Evolutionary conservation across 2,797 vertebrate species (phyloP), one percentile per base, ranked within the genome.

Genomic region (Takifugu rubripes): DNA sequence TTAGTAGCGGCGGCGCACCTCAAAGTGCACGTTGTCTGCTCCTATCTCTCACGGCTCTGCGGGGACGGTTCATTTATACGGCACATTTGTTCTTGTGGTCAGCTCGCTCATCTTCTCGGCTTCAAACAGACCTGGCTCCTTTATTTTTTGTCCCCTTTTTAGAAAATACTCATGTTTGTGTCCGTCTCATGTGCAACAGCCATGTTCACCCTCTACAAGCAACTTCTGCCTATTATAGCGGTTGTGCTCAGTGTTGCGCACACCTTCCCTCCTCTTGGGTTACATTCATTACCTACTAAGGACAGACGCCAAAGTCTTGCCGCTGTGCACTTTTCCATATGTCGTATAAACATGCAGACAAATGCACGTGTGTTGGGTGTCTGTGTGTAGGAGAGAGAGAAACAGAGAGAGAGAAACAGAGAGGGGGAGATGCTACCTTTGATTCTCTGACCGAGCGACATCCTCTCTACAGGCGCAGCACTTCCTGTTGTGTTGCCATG

Each of bases 141-240:
- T 33, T 33, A 4, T 29, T 29, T 33, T 33, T 33, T 11, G 11
- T 4, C 8, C 5, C 27, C 27, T 6, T 29, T 29, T 29, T 29
- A 33, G 5, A n/a, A 8, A 46, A 45, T 56, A 58, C 66, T 60
- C 48, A 25, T 54, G 47, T 50, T 51, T 48, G 47, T 31, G 21
- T 49, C 25, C 48, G 60, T 8, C 25, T 67, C 1, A 7, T 61
- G 59, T 59, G 68, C 77, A 81, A 84, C 84, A 72, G 82, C 78
- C 79, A 87, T 87, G 87, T 83, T 82, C 87, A 85, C 88, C 79
- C 81, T 77, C 66, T 33, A n/a, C 9, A 42, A 69, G 78, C 81
- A 85, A 84, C 71, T 76, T 81, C 83, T 82, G 87, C 90, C 91
- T 89, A 90, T 91, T 89, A 90, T 90, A 84, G 83, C 81, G 79